Base-by-base conservation (phyloP, 2,797 vertebrate species). In the Brachymystax lenok region DNA sequence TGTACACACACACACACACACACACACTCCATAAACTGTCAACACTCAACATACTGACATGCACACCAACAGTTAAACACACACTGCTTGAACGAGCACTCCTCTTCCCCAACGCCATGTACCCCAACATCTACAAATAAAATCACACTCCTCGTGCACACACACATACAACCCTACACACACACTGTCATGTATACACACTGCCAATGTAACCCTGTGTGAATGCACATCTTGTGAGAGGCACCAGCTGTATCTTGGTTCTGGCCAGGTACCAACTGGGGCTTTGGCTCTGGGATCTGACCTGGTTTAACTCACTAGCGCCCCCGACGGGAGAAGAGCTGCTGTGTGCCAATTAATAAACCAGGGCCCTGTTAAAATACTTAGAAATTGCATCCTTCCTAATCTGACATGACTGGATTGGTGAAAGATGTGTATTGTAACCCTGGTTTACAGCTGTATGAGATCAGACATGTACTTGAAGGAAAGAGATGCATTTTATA, bases 211-310 rank as follows among this genome's bases (percentile, higher is more conserved):
- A 27, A 24, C 24, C 46, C 3, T 6, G 24, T 71, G 24, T 7
- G 19, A n/a, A 50, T 52, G 46, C 46, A 27, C 35, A 1, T 51
- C 21, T 33, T 72, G 33, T 30, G 46, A 40, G 68, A 50, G 24
- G 69, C 8, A 33, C 17, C 70, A 56, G 50, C 27, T 72, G 71
- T 72, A 30, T 67, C 64, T 67, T 16, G 17, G 56, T 30, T 67
- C 51, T 28, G 70, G 70, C 24, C n/a, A 21, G 16, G 35, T 40
- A 46, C 35, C 35, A 24, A 46, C 33, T 21, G 17, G 12, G 68
- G 40, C 3, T 69, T 50, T 21, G 35, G 69, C 35, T 70, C 46
- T 51, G 69, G 69, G 50, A 27, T 13, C 40, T 24, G 69, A 14
- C 46, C 10, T 40, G 21, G 69, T 71, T 71, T 28, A n/a, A 21